A percentile compares a stretch with the other conserved stretches of the same genome.
Evolutionary conservation across 2,888 invertebrate genomes (phyloP).

Genomic region (Epirrhoe alternata): DNA sequence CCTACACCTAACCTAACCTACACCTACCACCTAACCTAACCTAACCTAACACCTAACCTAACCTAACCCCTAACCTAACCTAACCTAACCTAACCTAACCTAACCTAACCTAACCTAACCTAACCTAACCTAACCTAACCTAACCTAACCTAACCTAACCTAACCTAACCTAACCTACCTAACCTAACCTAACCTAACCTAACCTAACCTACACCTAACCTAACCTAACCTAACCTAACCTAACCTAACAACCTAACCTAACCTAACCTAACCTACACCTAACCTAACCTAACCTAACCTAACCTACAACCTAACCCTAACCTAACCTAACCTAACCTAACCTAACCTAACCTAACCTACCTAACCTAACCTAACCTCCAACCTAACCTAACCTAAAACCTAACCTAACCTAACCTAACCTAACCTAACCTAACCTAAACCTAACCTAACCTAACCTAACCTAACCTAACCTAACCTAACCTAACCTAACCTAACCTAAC

Average conservation of each 20-base stretch:
- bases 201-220: constrained; percentile 17
- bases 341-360: constrained; percentile 19
- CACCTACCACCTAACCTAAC: constrained; percentile 17
- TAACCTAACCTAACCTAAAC: constrained; percentile 19
- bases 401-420: constrained; percentile 19
- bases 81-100: constrained; percentile 18
- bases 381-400: constrained; percentile 19
- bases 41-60: constrained; percentile 18
- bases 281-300: constrained; percentile 19
- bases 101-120: constrained; percentile 18
- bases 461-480: constrained; percentile 19
- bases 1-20: constrained; percentile 13
- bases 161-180: constrained; percentile 18
- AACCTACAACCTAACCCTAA: constrained; percentile 19
- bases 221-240: constrained; percentile 18
- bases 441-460: constrained; percentile 19
- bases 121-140: constrained; percentile 18
- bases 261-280: constrained; percentile 17
- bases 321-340: constrained; percentile 19
- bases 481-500: constrained; percentile 19
- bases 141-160: constrained; percentile 18
- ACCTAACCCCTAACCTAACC: constrained; percentile 18
- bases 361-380: constrained; percentile 19
- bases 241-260: constrained; percentile 18
- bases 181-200: constrained; percentile 18